Evolutionary conservation across 2,797 vertebrate genomes (phyloP).

Genomic region (Cuculus canorus): DNA sequence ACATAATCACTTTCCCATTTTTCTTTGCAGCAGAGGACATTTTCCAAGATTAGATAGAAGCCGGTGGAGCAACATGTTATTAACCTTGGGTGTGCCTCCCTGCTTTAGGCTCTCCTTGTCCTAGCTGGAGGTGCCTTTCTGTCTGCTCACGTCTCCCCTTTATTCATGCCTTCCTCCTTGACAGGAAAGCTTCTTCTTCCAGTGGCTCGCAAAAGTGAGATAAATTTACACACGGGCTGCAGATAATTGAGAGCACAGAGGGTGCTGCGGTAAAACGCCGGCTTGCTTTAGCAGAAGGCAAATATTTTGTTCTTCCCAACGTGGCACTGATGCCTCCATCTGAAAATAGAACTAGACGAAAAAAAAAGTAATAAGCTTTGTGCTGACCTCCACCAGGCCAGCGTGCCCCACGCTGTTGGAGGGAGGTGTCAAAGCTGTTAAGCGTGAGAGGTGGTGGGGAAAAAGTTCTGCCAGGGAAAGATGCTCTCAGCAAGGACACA

Average conservation of each 20-base stretch:
- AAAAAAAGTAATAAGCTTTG: background rate
- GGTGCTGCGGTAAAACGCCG: background rate
- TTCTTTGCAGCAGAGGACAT: constrained; percentile 23
- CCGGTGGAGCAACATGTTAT: constrained; percentile 45
- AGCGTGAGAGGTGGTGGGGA: background rate
- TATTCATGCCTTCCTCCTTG: background rate
- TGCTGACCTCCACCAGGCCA: background rate
- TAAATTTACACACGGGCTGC: background rate
- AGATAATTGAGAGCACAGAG: background rate
- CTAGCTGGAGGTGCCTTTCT: constrained; percentile 47
- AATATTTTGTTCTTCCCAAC: background rate
- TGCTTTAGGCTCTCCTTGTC: constrained; percentile 4
- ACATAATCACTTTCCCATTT: constrained; percentile 44
- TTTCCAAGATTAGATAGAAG: constrained; percentile 56
- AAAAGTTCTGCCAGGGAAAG: background rate
- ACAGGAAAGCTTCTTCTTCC: background rate
- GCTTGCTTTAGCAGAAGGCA: background rate
- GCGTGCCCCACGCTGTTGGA: background rate
- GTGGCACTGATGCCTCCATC: background rate
- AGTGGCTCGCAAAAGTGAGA: background rate
- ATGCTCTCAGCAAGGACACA: background rate
- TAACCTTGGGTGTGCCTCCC: constrained; percentile 55
- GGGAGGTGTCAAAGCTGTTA: background rate
- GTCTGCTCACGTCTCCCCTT: constrained; percentile 42
- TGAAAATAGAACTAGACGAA: background rate